A percentile compares a stretch with the other conserved stretches of the same genome.
phyloP scores from a whole-genome alignment of 2,113 vertebrate species.

The Sorex fumeus region DNA sequence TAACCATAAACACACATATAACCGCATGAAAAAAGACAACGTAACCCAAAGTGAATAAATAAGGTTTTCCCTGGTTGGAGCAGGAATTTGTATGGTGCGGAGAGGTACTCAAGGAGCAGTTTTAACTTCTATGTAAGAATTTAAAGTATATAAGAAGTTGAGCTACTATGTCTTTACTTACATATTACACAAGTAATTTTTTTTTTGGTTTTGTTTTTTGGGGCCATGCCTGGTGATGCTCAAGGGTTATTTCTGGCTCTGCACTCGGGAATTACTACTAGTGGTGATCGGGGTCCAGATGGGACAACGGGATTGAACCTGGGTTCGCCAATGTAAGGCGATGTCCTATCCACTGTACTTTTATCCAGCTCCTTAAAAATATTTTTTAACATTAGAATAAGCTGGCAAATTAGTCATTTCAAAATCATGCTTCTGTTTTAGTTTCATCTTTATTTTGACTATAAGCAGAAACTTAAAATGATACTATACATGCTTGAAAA shows the following conservation, averaged over 20 bases:
- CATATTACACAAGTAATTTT: conserved; percentile 22
- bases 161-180: neutral
- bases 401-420: conserved; percentile 20
- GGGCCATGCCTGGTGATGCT: no score
- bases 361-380: no score
- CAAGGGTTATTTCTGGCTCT: no score
- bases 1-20: neutral
- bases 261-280: no score
- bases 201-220: no score
- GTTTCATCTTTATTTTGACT: conserved; percentile 39
- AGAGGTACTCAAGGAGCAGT: neutral
- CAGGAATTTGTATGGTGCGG: neutral
- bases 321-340: neutral
- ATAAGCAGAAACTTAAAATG: conserved; percentile 24
- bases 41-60: conserved; percentile 38
- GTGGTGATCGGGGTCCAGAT: no score
- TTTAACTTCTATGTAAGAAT: conserved; percentile 27
- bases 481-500: conserved; percentile 1
- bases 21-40: neutral
- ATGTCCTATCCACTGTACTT: no score
- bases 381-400: neutral
- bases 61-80: neutral
- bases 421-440: conserved; percentile 43
- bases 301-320: neutral
- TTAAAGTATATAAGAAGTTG: neutral